Evolutionary conservation across 2,888 invertebrate species (phyloP), one percentile per base, ranked within the genome.

Genomic region (Odontocerum albicorne): DNA sequence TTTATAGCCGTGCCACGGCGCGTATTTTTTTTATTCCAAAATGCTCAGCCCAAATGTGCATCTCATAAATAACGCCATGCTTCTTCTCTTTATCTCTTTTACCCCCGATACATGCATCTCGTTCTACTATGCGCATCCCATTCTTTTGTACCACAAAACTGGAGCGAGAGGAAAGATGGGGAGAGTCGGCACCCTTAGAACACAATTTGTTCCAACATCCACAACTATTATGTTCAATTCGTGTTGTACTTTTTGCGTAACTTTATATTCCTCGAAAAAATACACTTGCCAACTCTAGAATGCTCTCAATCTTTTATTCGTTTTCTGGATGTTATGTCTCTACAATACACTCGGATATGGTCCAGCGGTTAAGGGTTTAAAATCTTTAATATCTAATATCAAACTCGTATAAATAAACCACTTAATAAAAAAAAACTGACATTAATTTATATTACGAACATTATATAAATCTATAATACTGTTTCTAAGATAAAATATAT

Each of bases 41-140:
- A 71, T 71, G 71, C 73, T 74, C 70, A 69, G 70, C 71, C 73
- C 74, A 73, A 76, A 76, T 76, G 76, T 77, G 76, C 76, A 75
- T 72, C 72, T 61, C 72, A 75, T 77, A 77, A 77, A 77, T 77
- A 67, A 76, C 67, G 64, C 45, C 66, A 67, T 69, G 73, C 71
- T 74, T 73, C 72, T 64, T 72, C 64, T 70, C 67, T 69, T 71
- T 67, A 64, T 73, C 74, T 69, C 70, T 68, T 65, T 73, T 72
- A 16, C 67, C 68, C 65, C 65, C 57, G n/a, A 49, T 53, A 52
- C 19, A 27, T 27, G 27, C 42, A 39, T 47, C 51, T 21, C 49
- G 43, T 35, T 49, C 44, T 32, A 47, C 42, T 12, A 64, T 64
- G 67, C 67, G 70, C 71, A 66, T 68, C 67, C 73, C 71, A 71